phyloP scores from a whole-genome alignment of 1,140 invertebrate species.

The Diabrotica undecimpunctata region DNA sequence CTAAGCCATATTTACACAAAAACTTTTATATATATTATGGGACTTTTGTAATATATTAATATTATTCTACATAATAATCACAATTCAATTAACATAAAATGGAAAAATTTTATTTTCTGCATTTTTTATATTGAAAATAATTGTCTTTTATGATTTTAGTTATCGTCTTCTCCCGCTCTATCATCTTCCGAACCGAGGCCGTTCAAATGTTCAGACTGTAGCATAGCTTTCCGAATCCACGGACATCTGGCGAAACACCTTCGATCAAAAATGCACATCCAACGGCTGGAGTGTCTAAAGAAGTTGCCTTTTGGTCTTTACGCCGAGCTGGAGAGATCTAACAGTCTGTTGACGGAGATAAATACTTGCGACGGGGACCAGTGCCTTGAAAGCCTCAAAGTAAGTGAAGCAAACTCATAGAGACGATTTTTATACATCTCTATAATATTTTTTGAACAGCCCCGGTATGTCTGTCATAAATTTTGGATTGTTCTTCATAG shows the following conservation, averaged over 20 bases:
- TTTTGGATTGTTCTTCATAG: too few relatives aligned
- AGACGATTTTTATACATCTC: not conserved
- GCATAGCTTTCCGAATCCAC: constrained; percentile 93
- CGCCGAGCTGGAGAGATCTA: constrained; percentile 87
- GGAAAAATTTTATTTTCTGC: not conserved
- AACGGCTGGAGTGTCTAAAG: constrained; percentile 86
- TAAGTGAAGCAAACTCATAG: constrained; percentile 38
- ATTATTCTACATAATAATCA: too few relatives aligned
- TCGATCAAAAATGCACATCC: constrained; percentile 94
- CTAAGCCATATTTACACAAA: too few relatives aligned
- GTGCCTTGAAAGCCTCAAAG: constrained; percentile 80
- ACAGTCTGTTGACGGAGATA: constrained; percentile 87
- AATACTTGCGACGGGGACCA: constrained; percentile 92
- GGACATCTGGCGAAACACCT: constrained; percentile 95
- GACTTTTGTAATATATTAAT: too few relatives aligned
- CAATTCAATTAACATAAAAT: not conserved
- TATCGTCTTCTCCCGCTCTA: constrained; percentile 44
- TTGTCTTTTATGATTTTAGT: constrained; percentile 30
- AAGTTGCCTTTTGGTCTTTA: constrained; percentile 95
- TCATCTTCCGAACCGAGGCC: constrained; percentile 81
- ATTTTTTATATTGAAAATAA: not conserved
- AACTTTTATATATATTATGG: too few relatives aligned
- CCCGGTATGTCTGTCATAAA: too few relatives aligned
- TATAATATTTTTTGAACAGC: too few relatives aligned
- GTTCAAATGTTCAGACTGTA: constrained; percentile 93